Percentiles rank a stretch among this genome's conserved stretches.
phyloP scores from a whole-genome alignment of 1,140 invertebrate species.

The Vanessa atalanta region DNA sequence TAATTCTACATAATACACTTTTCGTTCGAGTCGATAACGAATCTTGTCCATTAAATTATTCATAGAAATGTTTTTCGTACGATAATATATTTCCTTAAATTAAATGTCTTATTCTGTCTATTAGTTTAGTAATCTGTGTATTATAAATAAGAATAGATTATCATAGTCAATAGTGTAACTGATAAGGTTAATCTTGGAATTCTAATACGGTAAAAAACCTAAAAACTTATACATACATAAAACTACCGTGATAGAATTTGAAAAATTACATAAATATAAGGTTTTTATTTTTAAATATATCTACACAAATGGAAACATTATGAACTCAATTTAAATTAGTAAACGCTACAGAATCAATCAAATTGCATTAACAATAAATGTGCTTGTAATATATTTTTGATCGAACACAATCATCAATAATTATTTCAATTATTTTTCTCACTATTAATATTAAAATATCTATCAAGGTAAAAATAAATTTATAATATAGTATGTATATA shows the following conservation, averaged over 20 bases:
- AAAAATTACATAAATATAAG: neutral
- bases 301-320: too few species aligned
- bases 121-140: neutral
- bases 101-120: neutral
- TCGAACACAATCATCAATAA: neutral
- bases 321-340: too few species aligned
- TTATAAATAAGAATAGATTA: slow-evolving; percentile 1
- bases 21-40: neutral
- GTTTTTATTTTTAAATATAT: neutral
- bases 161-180: neutral
- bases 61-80: slow-evolving; percentile 2
- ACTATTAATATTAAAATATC: neutral
- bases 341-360: too few species aligned
- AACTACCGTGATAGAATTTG: neutral
- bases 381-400: neutral
- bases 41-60: slow-evolving; percentile 35
- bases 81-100: slow-evolving; percentile 6
- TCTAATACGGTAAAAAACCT: neutral
- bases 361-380: too few species aligned
- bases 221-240: slow-evolving; percentile 4
- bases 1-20: slow-evolving; percentile 19
- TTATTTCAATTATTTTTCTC: neutral
- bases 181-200: neutral
- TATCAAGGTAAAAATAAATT: neutral
- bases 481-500: too few species aligned